Conservation (phyloP, 2,797 vertebrate species). For the Calcarius lapponicus region DNA sequence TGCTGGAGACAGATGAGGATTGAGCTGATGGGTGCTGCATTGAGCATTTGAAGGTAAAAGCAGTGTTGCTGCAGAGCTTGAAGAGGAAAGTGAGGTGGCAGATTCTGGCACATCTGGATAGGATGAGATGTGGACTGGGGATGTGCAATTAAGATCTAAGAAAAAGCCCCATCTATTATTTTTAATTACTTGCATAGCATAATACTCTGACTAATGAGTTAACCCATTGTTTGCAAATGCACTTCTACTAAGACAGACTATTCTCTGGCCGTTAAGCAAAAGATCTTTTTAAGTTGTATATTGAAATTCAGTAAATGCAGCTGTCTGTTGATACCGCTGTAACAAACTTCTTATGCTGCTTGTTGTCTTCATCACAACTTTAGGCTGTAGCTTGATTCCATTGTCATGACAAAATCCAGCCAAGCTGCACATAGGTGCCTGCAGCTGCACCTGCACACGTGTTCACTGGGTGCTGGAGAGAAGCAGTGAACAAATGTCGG, state of each 20-base stretch:
- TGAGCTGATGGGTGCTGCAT: background rate
- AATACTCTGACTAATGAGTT: background rate
- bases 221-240: background rate
- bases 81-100: background rate
- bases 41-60: background rate
- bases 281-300: background rate
- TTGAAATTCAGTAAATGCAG: background rate
- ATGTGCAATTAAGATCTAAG: background rate
- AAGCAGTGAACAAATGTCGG: rapidly evolving
- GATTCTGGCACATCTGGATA: background rate
- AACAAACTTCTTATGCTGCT: background rate
- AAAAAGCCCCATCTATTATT: rapidly evolving
- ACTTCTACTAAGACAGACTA: background rate
- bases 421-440: background rate
- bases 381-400: background rate
- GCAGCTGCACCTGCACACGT: rapidly evolving
- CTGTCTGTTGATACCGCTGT: background rate
- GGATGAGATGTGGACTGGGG: background rate
- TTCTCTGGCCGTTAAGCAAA: background rate
- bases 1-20: background rate
- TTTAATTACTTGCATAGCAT: background rate
- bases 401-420: background rate
- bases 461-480: background rate
- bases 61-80: background rate
- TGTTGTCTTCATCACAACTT: background rate